Percentiles rank a stretch among this genome's conserved stretches.
These are phyloP conservation scores for Myotis davidii DNA, from an alignment of 2,113 vertebrate species.

Conservation along the genomic window DNA sequence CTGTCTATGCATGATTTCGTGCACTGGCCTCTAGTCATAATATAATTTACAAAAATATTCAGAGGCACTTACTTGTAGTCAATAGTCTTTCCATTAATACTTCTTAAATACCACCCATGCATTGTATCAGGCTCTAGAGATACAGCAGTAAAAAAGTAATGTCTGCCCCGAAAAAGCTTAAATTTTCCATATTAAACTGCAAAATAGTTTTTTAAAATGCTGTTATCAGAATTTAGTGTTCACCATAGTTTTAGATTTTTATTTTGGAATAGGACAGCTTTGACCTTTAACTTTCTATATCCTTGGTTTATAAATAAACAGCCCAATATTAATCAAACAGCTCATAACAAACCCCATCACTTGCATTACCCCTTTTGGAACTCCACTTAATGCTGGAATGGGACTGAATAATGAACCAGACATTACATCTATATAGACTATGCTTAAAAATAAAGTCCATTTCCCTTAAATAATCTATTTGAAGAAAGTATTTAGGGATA, in stretches of 20 bases:
- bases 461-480: not conserved
- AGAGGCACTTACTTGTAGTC: not conserved
- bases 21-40: not conserved
- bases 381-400: not conserved
- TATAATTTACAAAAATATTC: not conserved
- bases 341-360: not conserved
- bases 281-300: slow-evolving; percentile 34
- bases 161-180: not conserved
- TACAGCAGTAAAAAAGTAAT: not conserved
- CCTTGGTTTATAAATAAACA: slow-evolving; percentile 20
- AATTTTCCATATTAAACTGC: not conserved
- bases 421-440: not conserved
- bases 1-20: no score
- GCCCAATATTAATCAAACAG: not conserved
- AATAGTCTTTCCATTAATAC: not conserved
- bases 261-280: not conserved
- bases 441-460: not conserved
- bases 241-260: not conserved
- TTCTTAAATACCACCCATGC: not conserved
- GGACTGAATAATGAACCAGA: not conserved
- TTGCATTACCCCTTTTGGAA: not conserved
- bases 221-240: not conserved
- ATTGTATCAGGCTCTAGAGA: not conserved
- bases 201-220: not conserved
- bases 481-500: not conserved